phyloP scores from a whole-genome alignment of 2,113 vertebrate genomes.

The Muscicapa adusta region DNA sequence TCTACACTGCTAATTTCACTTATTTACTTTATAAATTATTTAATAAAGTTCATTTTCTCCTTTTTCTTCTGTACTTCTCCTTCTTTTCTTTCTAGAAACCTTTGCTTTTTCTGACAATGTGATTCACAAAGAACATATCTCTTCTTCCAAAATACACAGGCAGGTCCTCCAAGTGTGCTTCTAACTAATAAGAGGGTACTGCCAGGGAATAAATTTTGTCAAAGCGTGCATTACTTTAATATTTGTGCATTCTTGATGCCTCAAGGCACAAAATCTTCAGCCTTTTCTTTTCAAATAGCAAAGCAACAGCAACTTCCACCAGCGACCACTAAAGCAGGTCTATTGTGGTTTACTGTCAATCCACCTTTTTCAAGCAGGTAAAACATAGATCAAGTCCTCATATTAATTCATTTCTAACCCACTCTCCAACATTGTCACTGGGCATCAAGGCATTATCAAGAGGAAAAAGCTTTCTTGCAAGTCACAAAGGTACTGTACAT shows the following conservation, averaged over 20 bases:
- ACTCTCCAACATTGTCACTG: not conserved
- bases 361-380: not conserved
- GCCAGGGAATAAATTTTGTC: not conserved
- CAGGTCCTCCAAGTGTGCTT: not conserved
- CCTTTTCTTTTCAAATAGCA: not conserved
- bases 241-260: not conserved
- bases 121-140: not conserved
- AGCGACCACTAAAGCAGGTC: not conserved
- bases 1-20: not conserved
- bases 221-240: not conserved
- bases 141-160: not conserved
- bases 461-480: not conserved
- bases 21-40: not conserved
- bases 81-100: not conserved
- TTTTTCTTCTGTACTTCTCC: not conserved
- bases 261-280: not conserved
- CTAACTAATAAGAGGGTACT: not conserved
- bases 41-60: not conserved
- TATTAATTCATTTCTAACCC: not conserved
- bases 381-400: not conserved
- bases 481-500: not conserved
- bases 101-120: not conserved
- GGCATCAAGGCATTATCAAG: not conserved
- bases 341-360: not conserved
- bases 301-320: not conserved